Evolutionary conservation across 2,888 invertebrate species (phyloP).

Genomic region (Heliconius aoede): DNA sequence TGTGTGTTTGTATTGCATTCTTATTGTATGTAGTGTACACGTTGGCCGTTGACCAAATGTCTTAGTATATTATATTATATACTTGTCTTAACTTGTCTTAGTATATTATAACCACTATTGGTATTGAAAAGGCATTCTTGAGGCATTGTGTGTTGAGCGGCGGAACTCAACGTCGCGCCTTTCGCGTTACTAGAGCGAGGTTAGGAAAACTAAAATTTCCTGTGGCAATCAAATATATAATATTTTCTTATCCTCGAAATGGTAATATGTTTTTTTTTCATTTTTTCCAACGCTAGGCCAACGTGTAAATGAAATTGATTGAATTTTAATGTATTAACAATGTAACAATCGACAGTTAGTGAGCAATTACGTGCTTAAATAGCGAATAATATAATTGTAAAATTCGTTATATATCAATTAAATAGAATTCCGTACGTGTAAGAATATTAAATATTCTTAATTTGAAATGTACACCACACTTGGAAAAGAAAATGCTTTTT

Average conservation of each 20-base stretch:
- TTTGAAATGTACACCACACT: no score
- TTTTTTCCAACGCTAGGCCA: not conserved
- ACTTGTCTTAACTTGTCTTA: no score
- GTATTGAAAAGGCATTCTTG: no score
- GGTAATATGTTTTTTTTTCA: no score
- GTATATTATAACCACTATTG: not conserved
- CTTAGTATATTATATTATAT: no score
- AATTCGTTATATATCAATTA: not conserved
- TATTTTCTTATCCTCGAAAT: no score
- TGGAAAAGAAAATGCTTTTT: no score
- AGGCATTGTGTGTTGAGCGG: no score
- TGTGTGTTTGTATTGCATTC: conserved; percentile 11
- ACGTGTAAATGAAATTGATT: not conserved
- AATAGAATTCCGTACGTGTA: conserved; percentile 4
- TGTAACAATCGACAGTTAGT: not conserved
- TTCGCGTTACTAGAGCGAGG: no score
- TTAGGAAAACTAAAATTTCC: no score
- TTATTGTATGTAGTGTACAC: not conserved
- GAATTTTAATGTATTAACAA: not conserved
- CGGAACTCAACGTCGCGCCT: no score
- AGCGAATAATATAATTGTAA: conserved; percentile 1
- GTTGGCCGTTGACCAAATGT: not conserved
- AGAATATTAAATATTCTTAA: not conserved
- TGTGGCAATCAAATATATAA: no score
- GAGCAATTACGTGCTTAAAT: not conserved